Evolutionary conservation across 1,140 invertebrate species (phyloP), one percentile per base, ranked within the genome.

Genomic region (Hestina assimilis): DNA sequence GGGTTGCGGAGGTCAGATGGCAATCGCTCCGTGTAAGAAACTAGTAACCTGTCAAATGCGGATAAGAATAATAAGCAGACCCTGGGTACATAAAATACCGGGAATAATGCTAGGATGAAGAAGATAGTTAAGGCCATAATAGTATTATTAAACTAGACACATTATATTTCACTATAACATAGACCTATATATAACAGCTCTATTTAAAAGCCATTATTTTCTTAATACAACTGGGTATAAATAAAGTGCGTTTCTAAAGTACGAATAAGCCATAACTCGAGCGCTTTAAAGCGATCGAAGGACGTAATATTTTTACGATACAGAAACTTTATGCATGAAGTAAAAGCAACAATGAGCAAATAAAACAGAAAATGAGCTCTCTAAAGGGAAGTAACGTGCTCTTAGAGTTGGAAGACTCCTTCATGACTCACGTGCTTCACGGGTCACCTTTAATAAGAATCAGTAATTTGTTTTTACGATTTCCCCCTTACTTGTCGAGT

Each of bases 391-490:
- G 65, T 69, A 68, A 68, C 65, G 59, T 66, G 53, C 51, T 61
- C 60, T 66, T 53, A 48, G 51, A 59, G 31, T 43, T 15, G 24
- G 3, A 19, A 35, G 29, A 17, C 29, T 14, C 23, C n/a, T 38
- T 51, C 12, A n/a, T 50, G 45, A 43, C 21, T 55, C 43, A 54
- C 43, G 26, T 50, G 59, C 42, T 60, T 24, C 59, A 31, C 12
- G 33, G 55, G 59, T 33, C 57, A 51, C 59, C 48, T 66, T 66
- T 75, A 72, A 60, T 72, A 69, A 68, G 65, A 58, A 72, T 72
- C 42, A 60, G 68, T 68, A 61, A 68, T 72, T 73, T 66, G 60
- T 66, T 74, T 76, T 74, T 68, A 73, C 52, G 54, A 69, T 61
- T 59, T 66, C 41, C 38, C 29, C 14, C 29, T 15, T 26, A 33